Evolutionary conservation across 2,888 invertebrate species (phyloP).

Genomic region (Molorchus minor): DNA sequence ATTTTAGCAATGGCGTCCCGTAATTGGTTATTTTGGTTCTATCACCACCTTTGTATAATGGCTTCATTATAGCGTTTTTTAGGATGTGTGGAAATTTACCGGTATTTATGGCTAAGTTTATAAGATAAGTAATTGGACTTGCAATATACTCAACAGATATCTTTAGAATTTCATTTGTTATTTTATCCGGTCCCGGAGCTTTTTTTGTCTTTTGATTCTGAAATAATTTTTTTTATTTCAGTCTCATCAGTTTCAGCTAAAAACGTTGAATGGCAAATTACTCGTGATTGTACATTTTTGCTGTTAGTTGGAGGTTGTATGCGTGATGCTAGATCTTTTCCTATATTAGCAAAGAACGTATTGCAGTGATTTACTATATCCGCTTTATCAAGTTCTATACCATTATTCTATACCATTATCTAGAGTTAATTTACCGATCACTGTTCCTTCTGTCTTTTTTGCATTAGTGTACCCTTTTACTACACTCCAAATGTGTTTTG

Average conservation of each 20-base stretch:
- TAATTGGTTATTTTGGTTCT: background rate
- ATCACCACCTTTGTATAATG: background rate
- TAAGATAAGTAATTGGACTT: background rate
- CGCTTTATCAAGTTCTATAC: no score
- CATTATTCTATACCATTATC: no score
- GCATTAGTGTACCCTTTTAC: background rate
- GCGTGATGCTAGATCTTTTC: background rate
- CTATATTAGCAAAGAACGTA: background rate
- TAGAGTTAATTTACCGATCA: no score
- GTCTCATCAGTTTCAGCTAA: background rate
- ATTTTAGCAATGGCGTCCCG: background rate
- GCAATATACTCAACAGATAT: background rate
- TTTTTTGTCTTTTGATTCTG: conserved; percentile 13
- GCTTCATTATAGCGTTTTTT: background rate
- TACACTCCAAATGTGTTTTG: no score
- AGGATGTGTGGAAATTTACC: background rate
- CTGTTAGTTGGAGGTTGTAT: background rate
- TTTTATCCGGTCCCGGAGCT: conserved; percentile 5
- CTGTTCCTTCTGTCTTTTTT: background rate
- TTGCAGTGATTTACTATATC: background rate
- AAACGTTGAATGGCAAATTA: background rate
- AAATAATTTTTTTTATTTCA: conserved; percentile 7
- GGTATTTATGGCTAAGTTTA: background rate
- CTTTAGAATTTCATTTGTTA: conserved; percentile 14
- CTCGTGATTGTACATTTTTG: background rate